Conservation (phyloP, 2,113 vertebrate species). For the Carassius gibelio region DNA sequence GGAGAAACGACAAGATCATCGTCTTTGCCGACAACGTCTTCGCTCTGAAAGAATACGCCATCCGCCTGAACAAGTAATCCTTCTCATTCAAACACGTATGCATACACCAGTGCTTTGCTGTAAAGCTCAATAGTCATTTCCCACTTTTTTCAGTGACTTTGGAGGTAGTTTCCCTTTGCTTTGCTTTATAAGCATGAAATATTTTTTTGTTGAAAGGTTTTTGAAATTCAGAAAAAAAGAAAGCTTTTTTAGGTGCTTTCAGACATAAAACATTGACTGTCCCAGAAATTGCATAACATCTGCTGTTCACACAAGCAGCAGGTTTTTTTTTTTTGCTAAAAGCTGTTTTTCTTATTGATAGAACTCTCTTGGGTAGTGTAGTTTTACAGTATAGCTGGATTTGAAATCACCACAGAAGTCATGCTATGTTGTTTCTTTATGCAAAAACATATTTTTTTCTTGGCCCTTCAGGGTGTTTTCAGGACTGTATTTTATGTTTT, state of each 20-base stretch:
- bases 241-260: neutral
- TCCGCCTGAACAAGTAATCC: constrained; percentile 92
- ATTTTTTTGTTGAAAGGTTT: neutral
- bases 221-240: too few relatives aligned
- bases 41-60: constrained; percentile 94
- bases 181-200: neutral
- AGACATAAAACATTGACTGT: neutral
- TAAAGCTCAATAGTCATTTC: neutral
- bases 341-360: neutral
- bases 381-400: neutral
- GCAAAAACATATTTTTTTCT: neutral
- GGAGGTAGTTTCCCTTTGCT: neutral
- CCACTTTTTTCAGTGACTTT: neutral
- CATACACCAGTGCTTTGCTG: neutral
- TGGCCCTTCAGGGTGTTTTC: neutral
- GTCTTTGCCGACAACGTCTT: constrained; percentile 99
- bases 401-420: neutral
- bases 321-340: neutral
- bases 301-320: neutral
- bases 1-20: constrained; percentile 98
- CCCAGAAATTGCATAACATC: neutral
- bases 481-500: neutral
- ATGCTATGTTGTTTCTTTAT: neutral
- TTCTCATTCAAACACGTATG: neutral
- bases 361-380: neutral